phyloP scores from a whole-genome alignment of 2,888 invertebrate genomes.

The Chrysotoxum bicinctum region DNA sequence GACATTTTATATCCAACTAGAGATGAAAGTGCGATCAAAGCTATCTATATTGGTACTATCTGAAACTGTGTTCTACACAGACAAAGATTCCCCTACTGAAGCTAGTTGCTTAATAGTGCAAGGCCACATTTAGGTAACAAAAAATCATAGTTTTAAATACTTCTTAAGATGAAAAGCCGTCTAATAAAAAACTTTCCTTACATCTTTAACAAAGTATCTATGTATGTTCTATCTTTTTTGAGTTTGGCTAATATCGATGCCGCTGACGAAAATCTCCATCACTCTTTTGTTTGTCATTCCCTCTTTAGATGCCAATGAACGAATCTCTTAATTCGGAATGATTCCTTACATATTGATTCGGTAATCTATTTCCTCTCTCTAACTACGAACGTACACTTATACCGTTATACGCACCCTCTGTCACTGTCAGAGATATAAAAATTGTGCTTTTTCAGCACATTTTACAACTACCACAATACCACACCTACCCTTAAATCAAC shows the following conservation, averaged over 20 bases:
- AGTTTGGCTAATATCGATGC: neutral
- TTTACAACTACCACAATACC: constrained; percentile 39
- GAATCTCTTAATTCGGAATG: constrained; percentile 63
- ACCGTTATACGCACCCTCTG: neutral
- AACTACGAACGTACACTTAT: neutral
- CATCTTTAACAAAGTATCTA: neutral
- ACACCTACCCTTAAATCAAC: constrained; percentile 47
- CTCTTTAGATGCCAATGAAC: constrained; percentile 52
- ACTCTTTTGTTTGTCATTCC: neutral
- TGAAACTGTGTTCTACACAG: no score
- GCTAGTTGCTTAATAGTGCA: neutral
- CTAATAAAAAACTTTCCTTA: constrained; percentile 13
- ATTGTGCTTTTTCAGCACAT: constrained; percentile 67
- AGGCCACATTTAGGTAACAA: neutral
- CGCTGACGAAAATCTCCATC: neutral
- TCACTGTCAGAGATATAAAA: constrained; percentile 36
- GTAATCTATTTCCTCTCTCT: neutral
- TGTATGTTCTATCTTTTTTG: neutral
- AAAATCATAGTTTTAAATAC: neutral
- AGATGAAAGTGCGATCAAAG: no score
- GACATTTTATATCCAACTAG: no score
- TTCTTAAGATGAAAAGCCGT: neutral
- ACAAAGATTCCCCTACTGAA: no score
- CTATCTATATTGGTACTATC: no score
- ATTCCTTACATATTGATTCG: neutral